These are phyloP conservation scores for Catagonus wagneri DNA, from an alignment of 2,113 vertebrate genomes.

Conservation along the genomic window DNA sequence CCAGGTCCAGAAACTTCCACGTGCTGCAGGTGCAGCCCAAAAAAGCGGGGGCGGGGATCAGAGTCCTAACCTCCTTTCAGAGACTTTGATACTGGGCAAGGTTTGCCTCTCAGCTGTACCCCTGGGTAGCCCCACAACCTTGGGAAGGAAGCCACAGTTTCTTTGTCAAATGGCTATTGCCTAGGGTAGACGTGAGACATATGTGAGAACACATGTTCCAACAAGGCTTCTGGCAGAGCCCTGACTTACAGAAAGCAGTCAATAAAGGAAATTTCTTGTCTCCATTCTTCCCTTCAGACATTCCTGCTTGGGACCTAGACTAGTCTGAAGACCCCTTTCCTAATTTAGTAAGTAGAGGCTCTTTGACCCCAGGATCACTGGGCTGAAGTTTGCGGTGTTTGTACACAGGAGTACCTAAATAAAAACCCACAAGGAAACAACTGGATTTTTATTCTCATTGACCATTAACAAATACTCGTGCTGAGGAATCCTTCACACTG, in stretches of 20 bases:
- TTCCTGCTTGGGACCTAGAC: neutral
- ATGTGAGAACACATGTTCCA: neutral
- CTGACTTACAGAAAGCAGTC: neutral
- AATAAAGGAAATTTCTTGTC: neutral
- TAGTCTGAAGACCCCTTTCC: neutral
- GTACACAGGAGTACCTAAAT: neutral
- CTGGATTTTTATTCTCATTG: neutral
- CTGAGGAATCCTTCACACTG: neutral
- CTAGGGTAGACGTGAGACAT: neutral
- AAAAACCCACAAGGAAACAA: neutral
- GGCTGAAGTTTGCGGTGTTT: neutral
- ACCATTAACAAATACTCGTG: neutral
- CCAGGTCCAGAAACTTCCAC: too few species aligned
- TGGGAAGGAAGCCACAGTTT: neutral
- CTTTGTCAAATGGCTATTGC: conserved; percentile 1
- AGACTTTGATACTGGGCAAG: neutral
- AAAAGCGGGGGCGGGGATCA: neutral
- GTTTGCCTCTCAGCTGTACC: neutral
- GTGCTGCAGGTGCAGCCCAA: too few species aligned
- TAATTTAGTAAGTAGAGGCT: neutral
- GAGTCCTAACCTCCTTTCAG: neutral
- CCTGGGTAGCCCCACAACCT: neutral
- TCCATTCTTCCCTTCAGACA: neutral
- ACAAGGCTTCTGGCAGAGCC: neutral
- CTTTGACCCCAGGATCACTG: neutral